Percentiles rank a stretch among this genome's conserved stretches.
These are phyloP conservation scores for Malacoraja senta DNA, from an alignment of 2,797 vertebrate species.

Conservation along the genomic window DNA sequence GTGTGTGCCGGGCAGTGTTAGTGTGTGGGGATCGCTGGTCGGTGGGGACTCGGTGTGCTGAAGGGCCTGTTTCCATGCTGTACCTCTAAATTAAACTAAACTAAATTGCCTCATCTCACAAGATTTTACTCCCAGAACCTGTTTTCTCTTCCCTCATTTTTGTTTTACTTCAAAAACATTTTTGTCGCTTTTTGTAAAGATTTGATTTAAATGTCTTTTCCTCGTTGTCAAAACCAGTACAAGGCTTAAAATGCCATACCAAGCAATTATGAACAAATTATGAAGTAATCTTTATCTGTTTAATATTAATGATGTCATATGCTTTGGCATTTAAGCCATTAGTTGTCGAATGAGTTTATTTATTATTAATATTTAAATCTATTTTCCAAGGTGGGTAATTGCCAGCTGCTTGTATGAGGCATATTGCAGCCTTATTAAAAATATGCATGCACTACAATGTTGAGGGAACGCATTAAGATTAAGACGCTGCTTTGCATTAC, in stretches of 20 bases:
- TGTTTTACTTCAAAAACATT: neutral
- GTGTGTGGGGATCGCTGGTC: no score
- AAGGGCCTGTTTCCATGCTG: no score
- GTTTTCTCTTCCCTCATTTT: neutral
- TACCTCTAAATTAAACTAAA: no score
- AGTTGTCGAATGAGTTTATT: conserved; percentile 37
- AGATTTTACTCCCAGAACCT: neutral
- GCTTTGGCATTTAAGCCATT: conserved; percentile 36
- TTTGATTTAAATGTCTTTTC: neutral
- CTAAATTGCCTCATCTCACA: neutral
- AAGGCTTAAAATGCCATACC: neutral
- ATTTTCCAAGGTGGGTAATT: conserved; percentile 32
- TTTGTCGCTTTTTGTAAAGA: neutral
- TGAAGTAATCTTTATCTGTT: conserved; percentile 15
- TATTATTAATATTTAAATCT: conserved; percentile 38
- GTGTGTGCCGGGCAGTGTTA: no score
- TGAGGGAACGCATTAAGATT: neutral
- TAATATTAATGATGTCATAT: conserved; percentile 30
- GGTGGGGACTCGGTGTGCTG: no score
- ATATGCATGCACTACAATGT: neutral
- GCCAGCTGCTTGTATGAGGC: neutral
- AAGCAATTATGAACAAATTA: conserved; percentile 15
- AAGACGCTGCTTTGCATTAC: conserved; percentile 1
- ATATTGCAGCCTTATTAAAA: neutral
- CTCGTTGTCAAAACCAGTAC: neutral